Percentiles rank a stretch among this genome's conserved stretches.
Evolutionary conservation across 2,888 invertebrate species (phyloP).

Genomic region (Napeogenes inachia): DNA sequence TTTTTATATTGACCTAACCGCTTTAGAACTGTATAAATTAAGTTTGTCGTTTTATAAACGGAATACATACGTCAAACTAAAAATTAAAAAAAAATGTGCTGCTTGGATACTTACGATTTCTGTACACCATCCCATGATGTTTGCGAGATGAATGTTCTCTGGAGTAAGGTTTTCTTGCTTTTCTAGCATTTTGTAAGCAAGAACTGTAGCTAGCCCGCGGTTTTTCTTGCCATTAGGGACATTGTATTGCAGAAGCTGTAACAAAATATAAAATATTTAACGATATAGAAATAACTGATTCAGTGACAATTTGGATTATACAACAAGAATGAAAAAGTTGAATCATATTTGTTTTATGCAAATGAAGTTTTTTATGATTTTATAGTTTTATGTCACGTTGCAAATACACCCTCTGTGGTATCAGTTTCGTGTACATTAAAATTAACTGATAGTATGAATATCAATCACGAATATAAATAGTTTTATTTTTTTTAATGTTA

Average conservation of each 20-base stretch:
- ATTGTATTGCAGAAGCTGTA: slow-evolving; percentile 91
- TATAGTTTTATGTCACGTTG: no score
- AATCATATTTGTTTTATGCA: no score
- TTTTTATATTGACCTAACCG: no score
- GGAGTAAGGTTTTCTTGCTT: slow-evolving; percentile 82
- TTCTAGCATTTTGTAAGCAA: slow-evolving; percentile 85
- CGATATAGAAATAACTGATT: background rate
- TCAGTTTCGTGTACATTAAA: no score
- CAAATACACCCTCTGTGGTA: no score
- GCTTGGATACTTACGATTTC: slow-evolving; percentile 85
- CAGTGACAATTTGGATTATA: background rate
- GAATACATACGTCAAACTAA: background rate
- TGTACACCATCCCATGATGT: slow-evolving; percentile 95
- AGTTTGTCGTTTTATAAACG: background rate
- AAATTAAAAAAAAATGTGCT: background rate
- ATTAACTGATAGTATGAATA: no score
- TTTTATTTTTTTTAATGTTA: no score
- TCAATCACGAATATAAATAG: no score
- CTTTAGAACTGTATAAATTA: background rate
- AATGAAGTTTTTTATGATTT: no score
- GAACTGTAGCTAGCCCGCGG: slow-evolving; percentile 84
- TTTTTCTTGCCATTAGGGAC: slow-evolving; percentile 94
- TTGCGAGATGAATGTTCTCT: slow-evolving; percentile 86
- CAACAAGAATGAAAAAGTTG: no score
- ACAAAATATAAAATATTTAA: slow-evolving; percentile 39